phyloP scores from a whole-genome alignment of 2,888 invertebrate species.

The Miltochrista miniata region DNA sequence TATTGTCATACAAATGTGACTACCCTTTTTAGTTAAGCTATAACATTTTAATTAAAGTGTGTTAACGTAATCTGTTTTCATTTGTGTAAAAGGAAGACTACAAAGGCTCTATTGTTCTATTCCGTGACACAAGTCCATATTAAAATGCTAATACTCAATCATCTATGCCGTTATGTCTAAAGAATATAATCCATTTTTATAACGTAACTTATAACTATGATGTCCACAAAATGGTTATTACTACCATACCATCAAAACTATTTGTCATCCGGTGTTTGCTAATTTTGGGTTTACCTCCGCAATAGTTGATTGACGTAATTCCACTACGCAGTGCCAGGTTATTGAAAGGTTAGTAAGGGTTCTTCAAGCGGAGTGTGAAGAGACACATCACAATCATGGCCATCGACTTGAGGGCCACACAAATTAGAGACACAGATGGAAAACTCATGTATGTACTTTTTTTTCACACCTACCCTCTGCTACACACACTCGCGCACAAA shows the following conservation, averaged over 20 bases:
- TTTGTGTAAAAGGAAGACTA: background rate
- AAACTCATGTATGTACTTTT: too few species aligned
- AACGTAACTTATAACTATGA: constrained; percentile 5
- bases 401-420: too few species aligned
- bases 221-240: constrained; percentile 8
- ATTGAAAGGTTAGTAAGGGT: constrained; percentile 3
- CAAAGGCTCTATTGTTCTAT: constrained; percentile 2
- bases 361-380: too few species aligned
- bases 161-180: constrained; percentile 5
- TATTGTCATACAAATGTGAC: background rate
- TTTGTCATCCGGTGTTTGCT: background rate
- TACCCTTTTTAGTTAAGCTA: constrained; percentile 14
- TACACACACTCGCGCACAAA: too few species aligned
- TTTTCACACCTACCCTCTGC: too few species aligned
- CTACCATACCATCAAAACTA: background rate
- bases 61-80: background rate
- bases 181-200: constrained; percentile 6
- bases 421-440: too few species aligned
- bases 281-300: background rate
- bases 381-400: too few species aligned
- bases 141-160: constrained; percentile 4
- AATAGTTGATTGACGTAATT: constrained; percentile 5
- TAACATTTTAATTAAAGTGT: background rate
- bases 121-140: constrained; percentile 6
- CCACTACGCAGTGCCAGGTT: background rate